A percentile compares a stretch with the other conserved stretches of the same genome.
These are phyloP conservation scores for Castor canadensis DNA, from an alignment of 2,113 vertebrate genomes.

Conservation along the genomic window DNA sequence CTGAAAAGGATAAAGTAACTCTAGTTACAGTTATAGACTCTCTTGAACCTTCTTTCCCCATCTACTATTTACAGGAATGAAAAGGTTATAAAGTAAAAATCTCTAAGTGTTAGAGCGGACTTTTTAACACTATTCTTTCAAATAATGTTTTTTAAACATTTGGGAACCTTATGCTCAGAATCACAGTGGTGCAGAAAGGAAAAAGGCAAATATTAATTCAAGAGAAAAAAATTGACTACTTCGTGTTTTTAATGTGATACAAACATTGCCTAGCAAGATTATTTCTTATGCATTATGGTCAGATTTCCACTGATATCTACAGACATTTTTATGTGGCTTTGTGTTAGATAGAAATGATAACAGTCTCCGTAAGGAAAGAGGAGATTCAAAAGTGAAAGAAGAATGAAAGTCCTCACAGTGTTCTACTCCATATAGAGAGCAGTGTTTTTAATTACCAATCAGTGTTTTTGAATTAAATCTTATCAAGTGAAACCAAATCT, in stretches of 20 bases:
- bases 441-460: conserved; percentile 67
- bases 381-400: conserved; percentile 40
- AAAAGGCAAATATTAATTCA: not conserved
- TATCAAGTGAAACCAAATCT: conserved; percentile 69
- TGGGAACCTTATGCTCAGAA: not conserved
- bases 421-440: conserved; percentile 46
- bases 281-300: not conserved
- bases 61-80: not conserved
- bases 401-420: conserved; percentile 38
- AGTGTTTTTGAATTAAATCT: conserved; percentile 64
- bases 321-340: not conserved
- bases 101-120: not conserved
- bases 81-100: conserved; percentile 30
- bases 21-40: not conserved
- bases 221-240: not conserved
- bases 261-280: not conserved
- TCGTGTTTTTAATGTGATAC: not conserved
- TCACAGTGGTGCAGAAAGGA: not conserved
- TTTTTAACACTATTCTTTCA: not conserved
- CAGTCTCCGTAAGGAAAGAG: not conserved
- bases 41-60: not conserved
- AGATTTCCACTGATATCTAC: not conserved
- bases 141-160: not conserved
- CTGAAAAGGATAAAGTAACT: not conserved
- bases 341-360: not conserved